A percentile compares a stretch with the other conserved stretches of the same genome.
These are phyloP conservation scores for Heliangelus exortis DNA, from an alignment of 2,797 vertebrate genomes.

Conservation along the genomic window DNA sequence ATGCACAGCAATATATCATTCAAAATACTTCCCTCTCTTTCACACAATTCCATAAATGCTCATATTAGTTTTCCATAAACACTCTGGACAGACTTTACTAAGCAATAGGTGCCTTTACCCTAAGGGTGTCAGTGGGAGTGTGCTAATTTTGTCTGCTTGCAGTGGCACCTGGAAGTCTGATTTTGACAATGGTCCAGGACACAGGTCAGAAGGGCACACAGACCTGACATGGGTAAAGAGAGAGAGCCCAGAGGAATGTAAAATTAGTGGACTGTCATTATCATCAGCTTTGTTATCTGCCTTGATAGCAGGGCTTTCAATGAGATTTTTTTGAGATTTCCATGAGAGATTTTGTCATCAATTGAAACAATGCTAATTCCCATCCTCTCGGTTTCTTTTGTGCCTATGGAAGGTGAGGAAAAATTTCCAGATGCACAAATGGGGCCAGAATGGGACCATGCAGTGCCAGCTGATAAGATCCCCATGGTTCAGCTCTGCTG, in stretches of 20 bases:
- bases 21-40: neutral
- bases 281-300: neutral
- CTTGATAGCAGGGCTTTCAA: neutral
- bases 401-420: neutral
- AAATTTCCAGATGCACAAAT: neutral
- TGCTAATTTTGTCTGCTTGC: neutral
- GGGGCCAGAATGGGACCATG: neutral
- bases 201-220: neutral
- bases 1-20: neutral
- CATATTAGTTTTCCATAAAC: neutral
- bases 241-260: neutral
- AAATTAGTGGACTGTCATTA: neutral
- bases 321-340: neutral
- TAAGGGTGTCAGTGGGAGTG: neutral
- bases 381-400: neutral
- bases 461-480: neutral
- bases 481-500: neutral
- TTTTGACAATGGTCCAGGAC: neutral
- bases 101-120: neutral
- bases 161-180: neutral
- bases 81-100: neutral
- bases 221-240: neutral
- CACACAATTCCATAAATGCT: neutral
- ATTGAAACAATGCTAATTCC: neutral
- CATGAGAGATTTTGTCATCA: neutral